Conservation (phyloP, 2,888 invertebrate species). For the Limnephilus marmoratus region DNA sequence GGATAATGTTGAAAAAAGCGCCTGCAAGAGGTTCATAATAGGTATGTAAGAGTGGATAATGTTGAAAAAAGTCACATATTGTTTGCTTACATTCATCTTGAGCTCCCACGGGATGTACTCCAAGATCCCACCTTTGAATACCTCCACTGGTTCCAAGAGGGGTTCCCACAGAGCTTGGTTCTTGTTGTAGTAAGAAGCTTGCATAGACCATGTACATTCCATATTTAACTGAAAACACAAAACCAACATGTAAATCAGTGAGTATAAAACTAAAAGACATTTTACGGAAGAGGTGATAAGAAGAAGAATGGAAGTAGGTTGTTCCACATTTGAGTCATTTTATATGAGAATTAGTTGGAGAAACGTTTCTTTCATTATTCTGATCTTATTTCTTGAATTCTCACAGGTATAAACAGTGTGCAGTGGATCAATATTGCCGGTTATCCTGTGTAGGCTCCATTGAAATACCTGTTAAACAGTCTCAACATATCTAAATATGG, state of each 20-base stretch:
- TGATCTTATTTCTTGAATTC: too few relatives aligned
- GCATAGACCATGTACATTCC: constrained; percentile 84
- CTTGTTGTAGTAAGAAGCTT: constrained; percentile 97
- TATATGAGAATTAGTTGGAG: too few relatives aligned
- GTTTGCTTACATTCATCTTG: constrained; percentile 80
- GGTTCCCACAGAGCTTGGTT: constrained; percentile 97
- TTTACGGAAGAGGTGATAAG: background rate
- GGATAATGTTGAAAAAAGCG: background rate
- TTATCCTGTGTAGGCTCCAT: too few relatives aligned
- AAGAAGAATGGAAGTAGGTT: too few relatives aligned
- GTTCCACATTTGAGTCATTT: too few relatives aligned
- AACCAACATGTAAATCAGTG: background rate
- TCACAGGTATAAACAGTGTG: too few relatives aligned
- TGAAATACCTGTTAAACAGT: too few relatives aligned
- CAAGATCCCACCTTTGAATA: constrained; percentile 77
- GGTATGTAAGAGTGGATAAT: background rate
- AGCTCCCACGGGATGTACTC: constrained; percentile 90
- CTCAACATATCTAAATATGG: too few relatives aligned
- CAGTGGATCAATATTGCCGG: too few relatives aligned
- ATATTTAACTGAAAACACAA: constrained; percentile 76
- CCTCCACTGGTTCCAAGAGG: constrained; percentile 92
- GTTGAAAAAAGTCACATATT: too few relatives aligned
- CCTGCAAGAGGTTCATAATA: background rate
- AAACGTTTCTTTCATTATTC: too few relatives aligned
- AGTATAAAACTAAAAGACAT: background rate